Evolutionary conservation across 2,113 vertebrate species (phyloP), one percentile per base, ranked within the genome.

Genomic region (Ancistrus triradiatus): DNA sequence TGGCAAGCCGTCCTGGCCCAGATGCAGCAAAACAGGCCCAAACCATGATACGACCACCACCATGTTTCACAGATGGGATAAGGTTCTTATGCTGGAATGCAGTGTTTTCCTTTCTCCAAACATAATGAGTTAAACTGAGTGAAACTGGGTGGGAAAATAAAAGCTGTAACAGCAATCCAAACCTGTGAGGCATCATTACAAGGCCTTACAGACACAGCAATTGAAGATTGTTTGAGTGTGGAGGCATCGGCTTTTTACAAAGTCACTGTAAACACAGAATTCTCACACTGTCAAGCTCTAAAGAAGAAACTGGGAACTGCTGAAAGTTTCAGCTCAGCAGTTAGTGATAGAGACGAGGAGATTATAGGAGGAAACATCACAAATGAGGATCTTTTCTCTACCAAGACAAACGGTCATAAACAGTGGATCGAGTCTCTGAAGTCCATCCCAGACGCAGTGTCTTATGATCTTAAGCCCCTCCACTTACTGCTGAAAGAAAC

Each of bases 391-490:
- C 9, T 74, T 5, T 71, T 83, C 13, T 83, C 84, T 59, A 9
- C 65, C 0, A n/a, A 7, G 0, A 15, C 51, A 1, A 15, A 5
- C 0, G 17, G 52, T 3, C 74, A 70, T 21, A 50, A 2, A 0
- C 7, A 1, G 2, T 85, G 81, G 81, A 1, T 70, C 0, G 7
- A 15, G 0, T 79, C 76, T 9, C 62, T 84, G 49, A 71, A 73
- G 38, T 25, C 2, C 2, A 22, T 2, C 1, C 80, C 83, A 14
- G 81, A 72, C 27, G 66, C 88, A n/a, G 60, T 89, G 27, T 49
- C 50, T 38, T 89, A 88, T 51, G 9, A 31, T 0, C 28, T 91
- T 3, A 77, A 74, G 13, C 78, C 90, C 0, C 76, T 91, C 28
- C 88, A 91, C 13, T 4, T 49, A 8, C 35, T 91, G 42, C 4